Evolutionary conservation across 92 coral and sea anemone genomes (phyloP), one percentile per base, ranked within the genome.

Genomic region (Parazoanthus swiftii): DNA sequence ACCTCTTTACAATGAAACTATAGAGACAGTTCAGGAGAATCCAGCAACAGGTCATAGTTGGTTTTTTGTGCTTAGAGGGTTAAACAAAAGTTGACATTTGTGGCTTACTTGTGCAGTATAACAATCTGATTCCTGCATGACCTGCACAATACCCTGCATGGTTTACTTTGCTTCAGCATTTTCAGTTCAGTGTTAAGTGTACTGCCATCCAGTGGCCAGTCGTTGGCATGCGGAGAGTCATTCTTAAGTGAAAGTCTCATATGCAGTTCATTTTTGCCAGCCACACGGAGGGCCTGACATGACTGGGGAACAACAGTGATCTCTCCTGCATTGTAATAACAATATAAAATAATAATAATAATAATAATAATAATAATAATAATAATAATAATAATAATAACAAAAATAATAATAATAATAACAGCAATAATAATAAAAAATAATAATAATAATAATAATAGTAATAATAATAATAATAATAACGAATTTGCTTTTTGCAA

Each of bases 81-180:
- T 58, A 3, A 58, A 14, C 66, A 15, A 1, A 15, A 14, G 70
- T 23, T 63, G 70, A 46, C 25, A 23, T 29, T 23, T 6, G 33
- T 51, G 56, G 56, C 86, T 83, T 83, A 83, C 86, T 83, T 72
- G 59, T 70, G 86, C 25, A 67, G 42, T 44, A 25, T 15, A 83
- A 83, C 66, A 83, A 83, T 26, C 37, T 44, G 86, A n/a, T 83
- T 83, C 77, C 77, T 68, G 36, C 86, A 83, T 39, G 63, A 21
- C 86, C 23, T 68, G 76, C 86, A 83, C 43, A 58, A 83, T 54
- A 83, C 18, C 21, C 10, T 26, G 37, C 86, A 43, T 18, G 86
- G 43, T 29, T 6, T 44, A n/a, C 3, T 70, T 42, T 83, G 86
- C 8, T 83, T 83, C 66, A 83, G 29, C 59, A 29, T 6, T 46